A percentile compares a stretch with the other conserved stretches of the same genome.
phyloP scores from a whole-genome alignment of 2,888 invertebrate genomes.

The Microlaimidae sp. region DNA sequence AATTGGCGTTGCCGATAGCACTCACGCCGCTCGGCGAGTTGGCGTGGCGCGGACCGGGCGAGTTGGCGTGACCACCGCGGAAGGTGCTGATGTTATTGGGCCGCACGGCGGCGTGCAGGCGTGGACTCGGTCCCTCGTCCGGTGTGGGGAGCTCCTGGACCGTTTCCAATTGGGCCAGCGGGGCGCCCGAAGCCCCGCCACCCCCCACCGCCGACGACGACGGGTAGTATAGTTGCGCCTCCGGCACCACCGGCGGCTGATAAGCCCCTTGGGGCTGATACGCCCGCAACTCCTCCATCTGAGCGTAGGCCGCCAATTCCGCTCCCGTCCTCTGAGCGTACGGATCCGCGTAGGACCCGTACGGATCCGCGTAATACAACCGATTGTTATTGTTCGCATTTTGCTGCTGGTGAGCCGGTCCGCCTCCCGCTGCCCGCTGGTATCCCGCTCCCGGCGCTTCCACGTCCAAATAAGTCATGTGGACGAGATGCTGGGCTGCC shows the following conservation, averaged over 20 bases:
- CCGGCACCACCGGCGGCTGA: background rate
- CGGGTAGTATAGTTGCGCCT: background rate
- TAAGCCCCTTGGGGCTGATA: background rate
- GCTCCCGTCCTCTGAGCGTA: background rate
- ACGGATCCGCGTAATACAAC: constrained; percentile 11
- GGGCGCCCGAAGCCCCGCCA: background rate
- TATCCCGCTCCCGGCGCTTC: background rate
- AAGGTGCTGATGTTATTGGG: too few species aligned
- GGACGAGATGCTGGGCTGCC: background rate
- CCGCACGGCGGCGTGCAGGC: too few species aligned
- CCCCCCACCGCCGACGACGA: background rate
- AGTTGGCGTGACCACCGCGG: too few species aligned
- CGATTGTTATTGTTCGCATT: constrained; percentile 10
- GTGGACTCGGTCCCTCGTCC: too few species aligned
- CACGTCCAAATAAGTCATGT: too few species aligned
- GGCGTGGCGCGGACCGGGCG: too few species aligned
- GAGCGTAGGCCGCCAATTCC: background rate
- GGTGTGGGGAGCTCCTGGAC: constrained; percentile 13
- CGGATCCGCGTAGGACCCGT: background rate
- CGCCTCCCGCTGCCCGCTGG: background rate
- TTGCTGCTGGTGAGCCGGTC: too few species aligned
- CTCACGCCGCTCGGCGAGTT: too few species aligned
- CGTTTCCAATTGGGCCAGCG: constrained; percentile 7
- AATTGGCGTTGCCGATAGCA: too few species aligned
- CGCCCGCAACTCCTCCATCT: background rate